Evolutionary conservation across 2,797 vertebrate species (phyloP).

Genomic region (Ptychobarbus kaznakovi): DNA sequence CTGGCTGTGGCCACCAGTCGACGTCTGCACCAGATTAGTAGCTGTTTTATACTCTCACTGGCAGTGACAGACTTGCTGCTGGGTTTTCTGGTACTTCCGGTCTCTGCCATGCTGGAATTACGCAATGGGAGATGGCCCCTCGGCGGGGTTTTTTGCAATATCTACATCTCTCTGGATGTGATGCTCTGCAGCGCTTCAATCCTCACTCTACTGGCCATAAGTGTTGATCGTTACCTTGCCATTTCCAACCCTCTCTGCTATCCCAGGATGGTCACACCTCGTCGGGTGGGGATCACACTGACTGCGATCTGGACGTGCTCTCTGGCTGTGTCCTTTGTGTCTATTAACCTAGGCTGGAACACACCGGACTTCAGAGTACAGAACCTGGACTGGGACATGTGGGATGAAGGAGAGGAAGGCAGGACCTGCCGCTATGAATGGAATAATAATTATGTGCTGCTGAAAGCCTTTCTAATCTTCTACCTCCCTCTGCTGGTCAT

Average conservation of each 20-base stretch:
- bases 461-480: conserved; percentile 84
- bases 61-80: conserved; percentile 91
- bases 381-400: conserved; percentile 74
- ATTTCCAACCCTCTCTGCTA: conserved; percentile 89
- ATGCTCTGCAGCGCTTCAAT: conserved; percentile 93
- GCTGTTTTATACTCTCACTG: conserved; percentile 91
- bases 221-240: conserved; percentile 90
- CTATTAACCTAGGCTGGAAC: conserved; percentile 94
- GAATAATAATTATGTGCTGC: conserved; percentile 84
- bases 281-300: conserved; percentile 79
- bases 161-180: conserved; percentile 90
- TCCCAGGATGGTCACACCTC: conserved; percentile 80
- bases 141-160: conserved; percentile 83
- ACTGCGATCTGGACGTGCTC: conserved; percentile 86
- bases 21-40: conserved; percentile 84
- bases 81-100: conserved; percentile 89
- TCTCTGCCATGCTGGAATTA: conserved; percentile 87
- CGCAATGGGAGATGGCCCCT: conserved; percentile 81
- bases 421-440: conserved; percentile 84
- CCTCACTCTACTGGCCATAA: conserved; percentile 92
- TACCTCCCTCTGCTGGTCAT: conserved; percentile 92
- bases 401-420: conserved; percentile 61
- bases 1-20: conserved; percentile 88
- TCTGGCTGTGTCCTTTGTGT: conserved; percentile 87
- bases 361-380: conserved; percentile 77